phyloP scores from a whole-genome alignment of 2,797 vertebrate genomes.

The Pipistrellus pygmaeus region DNA sequence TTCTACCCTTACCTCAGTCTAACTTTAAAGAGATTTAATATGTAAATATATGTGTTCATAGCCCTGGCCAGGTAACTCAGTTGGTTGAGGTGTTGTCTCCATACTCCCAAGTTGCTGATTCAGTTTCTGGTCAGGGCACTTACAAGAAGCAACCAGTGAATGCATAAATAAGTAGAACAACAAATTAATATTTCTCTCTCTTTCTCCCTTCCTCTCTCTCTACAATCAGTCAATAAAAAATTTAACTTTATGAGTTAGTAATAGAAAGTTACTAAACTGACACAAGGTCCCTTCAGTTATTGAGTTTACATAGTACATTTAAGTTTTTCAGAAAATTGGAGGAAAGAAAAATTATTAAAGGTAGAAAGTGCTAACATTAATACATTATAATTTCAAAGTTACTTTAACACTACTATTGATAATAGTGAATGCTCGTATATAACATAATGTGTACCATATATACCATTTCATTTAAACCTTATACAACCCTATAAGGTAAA shows the following conservation, averaged over 20 bases:
- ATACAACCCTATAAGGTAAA: neutral
- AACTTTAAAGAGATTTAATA: neutral
- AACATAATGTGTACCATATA: neutral
- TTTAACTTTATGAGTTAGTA: constrained; percentile 4
- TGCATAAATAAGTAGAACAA: neutral
- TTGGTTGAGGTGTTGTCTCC: neutral
- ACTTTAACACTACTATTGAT: neutral
- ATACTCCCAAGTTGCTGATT: neutral
- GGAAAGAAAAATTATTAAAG: constrained; percentile 10
- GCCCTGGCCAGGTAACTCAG: neutral
- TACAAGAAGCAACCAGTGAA: neutral
- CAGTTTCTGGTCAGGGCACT: neutral
- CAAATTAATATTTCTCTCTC: neutral
- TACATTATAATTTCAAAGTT: neutral
- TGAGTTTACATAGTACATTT: neutral
- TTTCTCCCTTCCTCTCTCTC: neutral
- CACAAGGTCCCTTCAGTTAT: neutral
- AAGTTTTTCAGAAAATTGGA: constrained; percentile 26
- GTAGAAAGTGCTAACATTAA: neutral
- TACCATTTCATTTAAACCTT: neutral
- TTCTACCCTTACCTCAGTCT: neutral
- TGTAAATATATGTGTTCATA: neutral
- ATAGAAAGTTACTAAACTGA: neutral
- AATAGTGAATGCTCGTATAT: neutral
- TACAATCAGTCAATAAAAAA: neutral